Base-by-base conservation (phyloP, 2,113 vertebrate species). In the Montifringilla adamsi region DNA sequence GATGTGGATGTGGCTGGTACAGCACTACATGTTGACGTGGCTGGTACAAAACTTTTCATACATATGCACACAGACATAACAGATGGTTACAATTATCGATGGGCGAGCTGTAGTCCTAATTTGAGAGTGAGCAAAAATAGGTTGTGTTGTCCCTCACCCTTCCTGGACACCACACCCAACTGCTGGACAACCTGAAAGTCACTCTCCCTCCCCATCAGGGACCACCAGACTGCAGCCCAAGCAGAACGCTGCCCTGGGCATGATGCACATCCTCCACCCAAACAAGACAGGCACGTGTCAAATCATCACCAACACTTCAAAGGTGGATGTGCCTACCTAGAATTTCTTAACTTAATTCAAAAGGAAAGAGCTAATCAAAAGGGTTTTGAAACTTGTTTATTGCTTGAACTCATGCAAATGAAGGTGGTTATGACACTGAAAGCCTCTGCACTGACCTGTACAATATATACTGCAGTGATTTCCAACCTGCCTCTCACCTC, bases 51-150 rank as follows among this genome's bases (percentile, higher is more conserved):
- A 74, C 53, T 43, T 93, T 92, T 94, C 74, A 90, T 90, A 94
- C 86, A 95, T 50, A 95, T 2, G 31, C 84, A 92, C 35, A 47
- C 82, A 97, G 86, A 79, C 60, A 30, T 58, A 94, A 97, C 96
- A 97, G 95, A 97, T 90, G 97, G 96, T 94, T 96, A 37, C 83
- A 97, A 98, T 98, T 96, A 97, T 60, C 2, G 33, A 41, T 1
- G 20, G 96, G 86, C 60, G 81, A 84, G 91, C 67, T 70, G 58
- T 69, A 94, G 68, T 59, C 90, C 91, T 92, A 93, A 97, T 95
- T 97, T 96, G 82, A 93, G 81, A 79, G 70, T 9, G 43, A 89
- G 31, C 37, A 89, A 95, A 83, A 95, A 81, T 49, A 88, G 86
- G n/a, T 47, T 87, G 67, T 20, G 21, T 16, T 68, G 74, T 47